Evolutionary conservation across 1,140 invertebrate species (phyloP).

Genomic region (Heliconius eleuchia): DNA sequence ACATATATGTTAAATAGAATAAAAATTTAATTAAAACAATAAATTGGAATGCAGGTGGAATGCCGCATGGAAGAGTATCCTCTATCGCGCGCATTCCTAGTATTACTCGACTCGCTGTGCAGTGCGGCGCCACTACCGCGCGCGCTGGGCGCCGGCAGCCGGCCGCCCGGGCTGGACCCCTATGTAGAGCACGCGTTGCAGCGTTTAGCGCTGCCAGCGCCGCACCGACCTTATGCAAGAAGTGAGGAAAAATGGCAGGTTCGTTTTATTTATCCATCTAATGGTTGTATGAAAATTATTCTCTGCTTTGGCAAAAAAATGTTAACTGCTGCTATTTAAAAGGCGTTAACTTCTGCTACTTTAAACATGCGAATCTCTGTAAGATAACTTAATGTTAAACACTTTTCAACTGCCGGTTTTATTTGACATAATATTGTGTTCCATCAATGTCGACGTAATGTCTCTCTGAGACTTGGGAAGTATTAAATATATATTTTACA

Average conservation of each 20-base stretch:
- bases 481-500: too few species aligned
- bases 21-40: not conserved
- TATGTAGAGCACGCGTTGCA: slow-evolving; percentile 92
- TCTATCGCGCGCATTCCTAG: slow-evolving; percentile 90
- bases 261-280: not conserved
- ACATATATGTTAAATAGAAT: too few species aligned
- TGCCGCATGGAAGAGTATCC: slow-evolving; percentile 94
- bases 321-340: too few species aligned
- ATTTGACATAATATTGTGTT: too few species aligned
- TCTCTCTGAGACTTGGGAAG: too few species aligned
- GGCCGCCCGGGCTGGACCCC: slow-evolving; percentile 94
- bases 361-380: too few species aligned
- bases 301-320: too few species aligned
- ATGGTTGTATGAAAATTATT: too few species aligned
- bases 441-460: too few species aligned
- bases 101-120: slow-evolving; percentile 89
- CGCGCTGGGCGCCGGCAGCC: slow-evolving; percentile 89
- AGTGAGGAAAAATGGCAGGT: slow-evolving; percentile 85
- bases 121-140: slow-evolving; percentile 86
- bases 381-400: too few species aligned
- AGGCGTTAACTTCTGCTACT: too few species aligned
- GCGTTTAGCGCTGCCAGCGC: slow-evolving; percentile 89
- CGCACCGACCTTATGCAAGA: slow-evolving; percentile 89
- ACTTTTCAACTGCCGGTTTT: too few species aligned
- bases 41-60: slow-evolving; percentile 85